These are phyloP conservation scores for Anoplius nigerrimus DNA, from an alignment of 2,888 invertebrate species.

Conservation along the genomic window DNA sequence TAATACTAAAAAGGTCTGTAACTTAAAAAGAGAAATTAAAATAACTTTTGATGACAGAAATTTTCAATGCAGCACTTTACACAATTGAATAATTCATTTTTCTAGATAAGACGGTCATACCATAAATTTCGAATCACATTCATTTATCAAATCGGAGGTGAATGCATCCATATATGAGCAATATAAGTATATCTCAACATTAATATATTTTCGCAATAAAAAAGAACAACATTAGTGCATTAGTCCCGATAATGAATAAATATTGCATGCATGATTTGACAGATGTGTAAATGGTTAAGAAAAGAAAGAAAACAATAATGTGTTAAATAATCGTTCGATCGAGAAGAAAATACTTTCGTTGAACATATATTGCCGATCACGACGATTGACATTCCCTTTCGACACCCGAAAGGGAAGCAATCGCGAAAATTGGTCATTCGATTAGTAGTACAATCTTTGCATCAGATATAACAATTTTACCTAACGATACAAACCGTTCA, in stretches of 20 bases:
- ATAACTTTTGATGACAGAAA: background rate
- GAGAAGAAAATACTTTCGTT: constrained; percentile 26
- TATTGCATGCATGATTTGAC: background rate
- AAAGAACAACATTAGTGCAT: constrained; percentile 11
- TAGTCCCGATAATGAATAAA: constrained; percentile 14
- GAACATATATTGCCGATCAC: constrained; percentile 16
- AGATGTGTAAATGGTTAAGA: constrained; percentile 30
- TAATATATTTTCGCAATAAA: constrained; percentile 10
- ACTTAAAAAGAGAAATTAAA: background rate
- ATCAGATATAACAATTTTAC: background rate
- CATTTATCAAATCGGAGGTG: constrained; percentile 25
- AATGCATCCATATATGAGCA: constrained; percentile 16
- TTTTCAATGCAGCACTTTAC: constrained; percentile 55
- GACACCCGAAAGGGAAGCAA: constrained; percentile 24
- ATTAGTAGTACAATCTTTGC: background rate
- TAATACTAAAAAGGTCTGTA: background rate
- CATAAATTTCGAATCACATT: constrained; percentile 2
- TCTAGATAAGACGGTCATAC: constrained; percentile 19
- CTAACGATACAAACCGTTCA: background rate
- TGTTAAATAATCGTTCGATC: constrained; percentile 27
- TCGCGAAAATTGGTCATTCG: background rate
- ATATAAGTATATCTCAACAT: constrained; percentile 20
- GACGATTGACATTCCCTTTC: constrained; percentile 41
- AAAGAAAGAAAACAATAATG: constrained; percentile 22
- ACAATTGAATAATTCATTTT: constrained; percentile 19